These are phyloP conservation scores for Steromphala cineraria DNA, from an alignment of 2,888 invertebrate species.

Conservation along the genomic window DNA sequence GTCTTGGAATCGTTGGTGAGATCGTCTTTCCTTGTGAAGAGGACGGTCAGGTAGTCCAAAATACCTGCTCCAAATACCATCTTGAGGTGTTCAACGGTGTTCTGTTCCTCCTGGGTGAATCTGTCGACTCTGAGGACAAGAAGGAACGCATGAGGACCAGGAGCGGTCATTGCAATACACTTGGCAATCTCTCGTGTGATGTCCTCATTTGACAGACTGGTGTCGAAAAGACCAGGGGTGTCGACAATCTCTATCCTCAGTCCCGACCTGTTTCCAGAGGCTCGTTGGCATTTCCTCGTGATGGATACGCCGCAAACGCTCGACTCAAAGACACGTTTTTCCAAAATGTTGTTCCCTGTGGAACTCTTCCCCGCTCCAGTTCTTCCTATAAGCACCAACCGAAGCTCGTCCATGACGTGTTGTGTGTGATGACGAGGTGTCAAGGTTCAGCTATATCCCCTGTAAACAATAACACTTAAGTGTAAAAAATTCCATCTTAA, in stretches of 20 bases:
- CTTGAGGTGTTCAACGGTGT: not conserved
- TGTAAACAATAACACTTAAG: too few relatives aligned
- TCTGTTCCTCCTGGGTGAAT: constrained; percentile 12
- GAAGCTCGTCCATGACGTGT: too few relatives aligned
- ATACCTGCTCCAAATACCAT: constrained; percentile 1
- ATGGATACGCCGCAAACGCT: not conserved
- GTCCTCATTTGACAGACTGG: not conserved
- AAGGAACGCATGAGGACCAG: constrained; percentile 21
- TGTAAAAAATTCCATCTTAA: too few relatives aligned
- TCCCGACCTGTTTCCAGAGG: not conserved
- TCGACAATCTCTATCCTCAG: not conserved
- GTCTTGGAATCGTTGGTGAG: not conserved
- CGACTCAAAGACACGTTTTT: not conserved
- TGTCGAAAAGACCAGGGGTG: constrained; percentile 20
- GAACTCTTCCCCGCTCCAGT: constrained; percentile 18
- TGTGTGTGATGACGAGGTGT: too few relatives aligned
- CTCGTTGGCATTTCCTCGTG: not conserved
- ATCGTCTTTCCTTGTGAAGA: constrained; percentile 16
- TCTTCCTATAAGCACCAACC: not conserved
- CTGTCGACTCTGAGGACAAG: constrained; percentile 4
- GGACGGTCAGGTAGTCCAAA: not conserved
- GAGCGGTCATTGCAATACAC: constrained; percentile 12
- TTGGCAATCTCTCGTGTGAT: constrained; percentile 12
- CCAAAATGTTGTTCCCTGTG: not conserved
- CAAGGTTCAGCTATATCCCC: too few relatives aligned